Evolutionary conservation across 2,888 invertebrate genomes (phyloP).

Genomic region (Chrysotoxum bicinctum): DNA sequence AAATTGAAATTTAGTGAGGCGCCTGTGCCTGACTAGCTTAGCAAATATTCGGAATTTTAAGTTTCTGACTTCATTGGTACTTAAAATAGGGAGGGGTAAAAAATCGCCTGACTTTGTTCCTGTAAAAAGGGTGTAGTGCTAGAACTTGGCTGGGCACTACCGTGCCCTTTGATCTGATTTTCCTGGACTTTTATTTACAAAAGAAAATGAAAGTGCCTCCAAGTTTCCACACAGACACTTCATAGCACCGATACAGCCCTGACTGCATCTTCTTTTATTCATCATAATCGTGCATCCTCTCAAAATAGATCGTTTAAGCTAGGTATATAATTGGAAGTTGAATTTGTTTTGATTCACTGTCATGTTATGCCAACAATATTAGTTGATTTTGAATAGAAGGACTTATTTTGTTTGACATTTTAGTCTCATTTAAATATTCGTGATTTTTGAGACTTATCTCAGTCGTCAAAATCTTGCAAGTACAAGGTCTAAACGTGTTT

Average conservation of each 20-base stretch:
- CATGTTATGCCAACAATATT: slow-evolving; percentile 6
- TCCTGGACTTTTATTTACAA: no score
- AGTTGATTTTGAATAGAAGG: slow-evolving; percentile 6
- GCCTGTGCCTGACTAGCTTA: no score
- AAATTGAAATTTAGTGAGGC: no score
- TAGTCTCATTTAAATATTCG: slow-evolving; percentile 40
- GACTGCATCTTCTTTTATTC: background rate
- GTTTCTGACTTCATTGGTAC: no score
- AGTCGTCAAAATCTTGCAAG: background rate
- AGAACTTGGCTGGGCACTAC: no score
- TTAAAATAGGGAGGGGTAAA: no score
- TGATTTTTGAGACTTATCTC: slow-evolving; percentile 15
- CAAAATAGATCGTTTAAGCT: background rate
- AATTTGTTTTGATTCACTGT: background rate
- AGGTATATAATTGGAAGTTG: background rate
- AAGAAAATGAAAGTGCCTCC: no score
- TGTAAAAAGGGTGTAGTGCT: no score
- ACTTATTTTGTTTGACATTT: slow-evolving; percentile 38
- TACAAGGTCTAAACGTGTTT: slow-evolving; percentile 1
- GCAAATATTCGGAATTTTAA: no score
- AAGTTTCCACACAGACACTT: background rate
- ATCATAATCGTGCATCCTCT: background rate
- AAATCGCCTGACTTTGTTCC: no score
- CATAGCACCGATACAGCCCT: background rate
- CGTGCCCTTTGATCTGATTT: no score